Percentiles rank a stretch among this genome's conserved stretches.
These are phyloP conservation scores for Mesocricetus auratus DNA, from an alignment of 2,113 vertebrate genomes.

Conservation along the genomic window DNA sequence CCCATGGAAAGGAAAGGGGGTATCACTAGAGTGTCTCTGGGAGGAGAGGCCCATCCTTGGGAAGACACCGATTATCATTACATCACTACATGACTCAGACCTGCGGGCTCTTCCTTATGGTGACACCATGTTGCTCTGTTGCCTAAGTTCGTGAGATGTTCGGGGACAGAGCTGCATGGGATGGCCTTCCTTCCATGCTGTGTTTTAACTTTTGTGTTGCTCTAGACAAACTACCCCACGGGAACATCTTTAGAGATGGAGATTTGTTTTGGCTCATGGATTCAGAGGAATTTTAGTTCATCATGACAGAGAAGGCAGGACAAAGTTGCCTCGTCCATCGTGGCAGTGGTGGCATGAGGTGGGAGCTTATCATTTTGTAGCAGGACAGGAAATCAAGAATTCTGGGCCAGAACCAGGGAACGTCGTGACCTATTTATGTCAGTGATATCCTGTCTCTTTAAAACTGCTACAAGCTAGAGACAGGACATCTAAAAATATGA, in stretches of 20 bases:
- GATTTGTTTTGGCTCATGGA: neutral
- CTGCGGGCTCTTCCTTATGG: neutral
- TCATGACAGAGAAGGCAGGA: neutral
- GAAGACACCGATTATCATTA: neutral
- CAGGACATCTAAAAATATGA: neutral
- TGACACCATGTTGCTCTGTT: neutral
- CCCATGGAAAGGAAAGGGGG: neutral
- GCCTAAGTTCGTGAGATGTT: rapidly evolving
- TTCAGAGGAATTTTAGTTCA: neutral
- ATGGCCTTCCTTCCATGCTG: neutral
- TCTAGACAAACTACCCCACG: neutral
- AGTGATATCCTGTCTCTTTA: neutral
- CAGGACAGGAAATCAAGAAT: neutral
- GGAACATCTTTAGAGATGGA: neutral
- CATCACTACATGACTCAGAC: neutral
- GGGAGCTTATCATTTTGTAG: neutral
- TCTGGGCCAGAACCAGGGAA: neutral
- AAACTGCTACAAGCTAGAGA: neutral
- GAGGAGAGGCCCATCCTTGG: neutral
- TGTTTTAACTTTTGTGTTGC: neutral
- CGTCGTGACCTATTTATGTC: too few relatives aligned
- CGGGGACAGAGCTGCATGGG: neutral
- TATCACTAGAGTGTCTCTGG: too few relatives aligned
- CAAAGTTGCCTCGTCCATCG: neutral
- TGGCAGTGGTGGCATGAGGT: neutral